A percentile compares a stretch with the other conserved stretches of the same genome.
These are phyloP conservation scores for Eupeodes luniger DNA, from an alignment of 2,888 invertebrate species.

Conservation along the genomic window DNA sequence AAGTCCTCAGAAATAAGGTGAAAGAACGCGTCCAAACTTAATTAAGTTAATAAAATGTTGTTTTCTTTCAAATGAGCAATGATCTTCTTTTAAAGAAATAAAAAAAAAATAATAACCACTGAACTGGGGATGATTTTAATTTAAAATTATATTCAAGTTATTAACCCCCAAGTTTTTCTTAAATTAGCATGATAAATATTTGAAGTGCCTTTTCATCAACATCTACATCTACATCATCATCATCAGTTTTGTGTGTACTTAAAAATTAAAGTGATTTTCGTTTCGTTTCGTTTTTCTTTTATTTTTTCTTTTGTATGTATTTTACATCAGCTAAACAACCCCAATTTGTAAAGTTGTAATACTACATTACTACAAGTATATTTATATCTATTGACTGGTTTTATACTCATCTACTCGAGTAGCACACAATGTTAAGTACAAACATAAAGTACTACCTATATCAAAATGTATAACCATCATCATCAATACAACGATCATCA, in stretches of 20 bases:
- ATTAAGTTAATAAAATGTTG: background rate
- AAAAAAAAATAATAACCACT: background rate
- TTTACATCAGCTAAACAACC: background rate
- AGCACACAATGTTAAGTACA: constrained; percentile 9
- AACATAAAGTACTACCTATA: background rate
- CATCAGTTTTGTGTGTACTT: background rate
- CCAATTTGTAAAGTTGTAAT: background rate
- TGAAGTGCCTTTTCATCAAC: constrained; percentile 9
- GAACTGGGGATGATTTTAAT: background rate
- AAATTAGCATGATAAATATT: background rate
- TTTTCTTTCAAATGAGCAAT: background rate
- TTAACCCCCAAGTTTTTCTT: background rate
- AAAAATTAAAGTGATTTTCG: background rate
- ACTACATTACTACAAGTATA: background rate
- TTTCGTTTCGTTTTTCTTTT: background rate
- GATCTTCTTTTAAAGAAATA: background rate
- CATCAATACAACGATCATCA: background rate
- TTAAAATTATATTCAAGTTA: constrained; percentile 24
- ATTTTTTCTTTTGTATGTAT: background rate
- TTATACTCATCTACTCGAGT: background rate
- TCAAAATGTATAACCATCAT: no score
- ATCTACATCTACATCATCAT: background rate
- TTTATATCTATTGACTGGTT: background rate
- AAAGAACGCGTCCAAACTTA: background rate
- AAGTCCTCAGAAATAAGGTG: background rate